Base-by-base conservation (phyloP, 2,113 vertebrate genomes). In the Oenanthe oenanthe region DNA sequence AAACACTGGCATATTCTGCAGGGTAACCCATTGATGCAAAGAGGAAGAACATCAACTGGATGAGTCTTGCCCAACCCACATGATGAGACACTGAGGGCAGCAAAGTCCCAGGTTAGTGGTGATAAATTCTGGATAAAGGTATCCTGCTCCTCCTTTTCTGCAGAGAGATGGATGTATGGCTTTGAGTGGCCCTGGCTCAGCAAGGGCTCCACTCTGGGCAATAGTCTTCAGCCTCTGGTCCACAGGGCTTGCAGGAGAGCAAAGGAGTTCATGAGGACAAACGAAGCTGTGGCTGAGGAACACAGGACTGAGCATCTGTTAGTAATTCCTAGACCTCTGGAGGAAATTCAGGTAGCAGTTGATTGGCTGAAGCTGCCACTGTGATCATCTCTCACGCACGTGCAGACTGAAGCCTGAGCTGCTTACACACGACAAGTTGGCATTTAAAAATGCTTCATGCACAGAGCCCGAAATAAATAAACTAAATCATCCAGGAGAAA, bases 361-460 rank as follows among this genome's bases (percentile, higher is more conserved):
- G 40, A 93, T 18, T 7, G 2, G 62, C 76, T 72, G 83, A 63
- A 74, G 56, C 43, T 81, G 56, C 81, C 3, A 7, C 63, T 57
- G 51, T 1, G 6, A 62, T 58, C 1, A 3, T 26, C 61, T 73
- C 63, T 92, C 85, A 70, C 0, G 1, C 51, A 50, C 14, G 17
- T 4, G 7, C 58, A 58, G 50, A 32, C 51, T n/a, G 58, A 61
- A 83, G 67, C 31, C 63, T 4, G 3, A 56, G 50, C 29, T 9
- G 4, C 71, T 92, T 1, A 0, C 51, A 74, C 11, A 57, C 2
- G 0, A 51, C 76, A 71, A 71, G 68, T 47, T 92, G 70, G 57
- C 71, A 78, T 88, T 94, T 85, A 43, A 90, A 93, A 88, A 88
- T 40, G 66, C 57, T 89, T 89, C 57, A 42, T 89, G 87, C 81